Evolutionary conservation across 2,797 vertebrate genomes (phyloP), one percentile per base, ranked within the genome.

Genomic region (Leptatherina wallacei): DNA sequence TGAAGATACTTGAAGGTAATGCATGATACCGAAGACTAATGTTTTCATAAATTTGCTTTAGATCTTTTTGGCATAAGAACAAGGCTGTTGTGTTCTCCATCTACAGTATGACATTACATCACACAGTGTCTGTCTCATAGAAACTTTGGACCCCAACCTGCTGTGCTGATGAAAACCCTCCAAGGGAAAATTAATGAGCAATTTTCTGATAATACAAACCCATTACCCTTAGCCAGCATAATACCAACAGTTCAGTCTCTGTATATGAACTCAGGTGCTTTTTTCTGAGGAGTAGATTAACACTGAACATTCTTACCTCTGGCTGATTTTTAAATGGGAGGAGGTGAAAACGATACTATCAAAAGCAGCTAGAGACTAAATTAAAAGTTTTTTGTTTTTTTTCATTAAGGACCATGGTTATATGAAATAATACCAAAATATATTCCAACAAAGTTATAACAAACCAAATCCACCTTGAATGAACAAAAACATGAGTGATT

Each of bases 141-240:
- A 71, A 82, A 75, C 73, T 59, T 72, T 69, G 33, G 54, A 65
- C 73, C 51, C 54, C 38, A 81, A 73, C 59, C 73, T 72, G 61
- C 65, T 80, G 70, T 78, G 56, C 78, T 79, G 76, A 88, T 82
- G 79, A 84, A 88, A 88, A 73, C 55, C 78, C 78, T 79, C 57
- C 51, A 67, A 77, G 79, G 62, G 40, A 83, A 83, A 62, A 77
- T 78, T 82, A 85, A 89, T 83, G 65, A 87, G 82, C 74, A 85
- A 84, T 87, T 84, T 87, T 88, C 79, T 88, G 72, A 89, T 89
- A 82, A 77, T 79, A 65, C 65, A 83, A 88, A 83, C 36, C 65
- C 57, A 81, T 88, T 83, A 81, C 62, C 80, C 82, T 73, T 59
- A 63, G 76, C 47, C 61, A 69, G 68, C 56, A 75, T 71, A 75